Percentiles rank a stretch among this genome's conserved stretches.
phyloP scores from a whole-genome alignment of 2,888 invertebrate genomes.

The Oasisia sp. region DNA sequence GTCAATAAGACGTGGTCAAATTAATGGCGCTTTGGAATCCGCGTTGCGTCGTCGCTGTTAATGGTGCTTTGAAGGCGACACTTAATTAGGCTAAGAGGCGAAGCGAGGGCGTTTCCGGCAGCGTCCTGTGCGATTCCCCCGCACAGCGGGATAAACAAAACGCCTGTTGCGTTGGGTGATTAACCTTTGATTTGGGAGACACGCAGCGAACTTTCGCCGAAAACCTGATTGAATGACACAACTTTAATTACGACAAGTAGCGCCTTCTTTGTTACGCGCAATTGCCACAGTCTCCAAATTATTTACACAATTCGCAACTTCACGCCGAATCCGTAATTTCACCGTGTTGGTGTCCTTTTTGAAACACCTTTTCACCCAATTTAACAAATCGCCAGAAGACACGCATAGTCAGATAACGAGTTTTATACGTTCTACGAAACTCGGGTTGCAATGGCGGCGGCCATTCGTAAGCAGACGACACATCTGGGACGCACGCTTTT shows the following conservation, averaged over 20 bases:
- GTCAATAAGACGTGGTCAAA: constrained; percentile 11
- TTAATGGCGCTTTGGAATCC: not conserved
- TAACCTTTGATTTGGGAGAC: not conserved
- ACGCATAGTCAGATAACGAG: not conserved
- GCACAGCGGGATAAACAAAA: constrained; percentile 9
- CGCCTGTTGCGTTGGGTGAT: not conserved
- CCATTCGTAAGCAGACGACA: not conserved
- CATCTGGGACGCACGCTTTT: not conserved
- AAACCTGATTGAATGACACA: constrained; percentile 10
- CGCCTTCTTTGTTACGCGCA: not conserved
- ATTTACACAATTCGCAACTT: not conserved
- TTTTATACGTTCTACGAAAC: not conserved
- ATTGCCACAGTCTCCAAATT: not conserved
- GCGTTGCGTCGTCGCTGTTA: not conserved
- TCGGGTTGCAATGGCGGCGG: not conserved
- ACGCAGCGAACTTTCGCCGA: not conserved
- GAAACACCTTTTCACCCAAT: not conserved
- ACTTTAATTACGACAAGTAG: not conserved
- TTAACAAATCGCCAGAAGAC: not conserved
- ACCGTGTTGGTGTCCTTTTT: not conserved
- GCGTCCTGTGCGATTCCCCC: not conserved
- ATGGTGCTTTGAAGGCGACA: not conserved
- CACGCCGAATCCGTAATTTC: not conserved
- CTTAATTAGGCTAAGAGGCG: constrained; percentile 17
- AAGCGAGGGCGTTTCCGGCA: constrained; percentile 17